A percentile compares a stretch with the other conserved stretches of the same genome.
Evolutionary conservation across 1,140 invertebrate species (phyloP).

Genomic region (Drosophila mauritiana): DNA sequence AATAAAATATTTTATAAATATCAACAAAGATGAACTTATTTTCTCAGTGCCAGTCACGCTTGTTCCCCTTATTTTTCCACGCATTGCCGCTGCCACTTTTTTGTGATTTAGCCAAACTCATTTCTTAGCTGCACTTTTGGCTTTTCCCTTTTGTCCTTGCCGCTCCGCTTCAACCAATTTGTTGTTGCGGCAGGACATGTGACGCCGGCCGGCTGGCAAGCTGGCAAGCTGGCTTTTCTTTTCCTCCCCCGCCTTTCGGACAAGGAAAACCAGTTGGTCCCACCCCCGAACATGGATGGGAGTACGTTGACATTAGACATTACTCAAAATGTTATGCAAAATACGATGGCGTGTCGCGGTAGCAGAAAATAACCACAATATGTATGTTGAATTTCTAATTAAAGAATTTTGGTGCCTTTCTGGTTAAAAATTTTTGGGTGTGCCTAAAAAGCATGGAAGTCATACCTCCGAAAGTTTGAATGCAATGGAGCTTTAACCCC

Average conservation of each 20-base stretch:
- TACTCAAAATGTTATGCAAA: slow-evolving; percentile 78
- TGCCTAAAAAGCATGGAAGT: not conserved
- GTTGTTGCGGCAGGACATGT: slow-evolving; percentile 70
- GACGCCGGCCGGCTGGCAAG: slow-evolving; percentile 50
- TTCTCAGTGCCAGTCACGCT: slow-evolving; percentile 11
- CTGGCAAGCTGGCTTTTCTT: slow-evolving; percentile 14
- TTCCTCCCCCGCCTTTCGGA: slow-evolving; percentile 16
- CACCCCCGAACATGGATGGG: slow-evolving; percentile 30
- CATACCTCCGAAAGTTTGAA: not conserved
- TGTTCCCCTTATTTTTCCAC: slow-evolving; percentile 35
- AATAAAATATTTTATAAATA: too few relatives aligned
- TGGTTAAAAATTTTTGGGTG: not conserved
- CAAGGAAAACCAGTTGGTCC: slow-evolving; percentile 23
- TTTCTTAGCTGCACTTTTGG: slow-evolving; percentile 71
- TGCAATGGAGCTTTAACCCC: not conserved
- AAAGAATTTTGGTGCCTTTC: slow-evolving; percentile 39
- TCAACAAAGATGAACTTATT: not conserved
- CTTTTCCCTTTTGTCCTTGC: slow-evolving; percentile 53
- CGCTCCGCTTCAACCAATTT: slow-evolving; percentile 54
- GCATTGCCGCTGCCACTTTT: slow-evolving; percentile 40
- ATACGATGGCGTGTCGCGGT: slow-evolving; percentile 68
- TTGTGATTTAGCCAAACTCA: slow-evolving; percentile 58
- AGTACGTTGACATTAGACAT: slow-evolving; percentile 82
- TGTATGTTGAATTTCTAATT: slow-evolving; percentile 56
- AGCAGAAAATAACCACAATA: slow-evolving; percentile 41